These are phyloP conservation scores for Rhynchonycteris naso DNA, from an alignment of 2,797 vertebrate genomes.

Conservation along the genomic window DNA sequence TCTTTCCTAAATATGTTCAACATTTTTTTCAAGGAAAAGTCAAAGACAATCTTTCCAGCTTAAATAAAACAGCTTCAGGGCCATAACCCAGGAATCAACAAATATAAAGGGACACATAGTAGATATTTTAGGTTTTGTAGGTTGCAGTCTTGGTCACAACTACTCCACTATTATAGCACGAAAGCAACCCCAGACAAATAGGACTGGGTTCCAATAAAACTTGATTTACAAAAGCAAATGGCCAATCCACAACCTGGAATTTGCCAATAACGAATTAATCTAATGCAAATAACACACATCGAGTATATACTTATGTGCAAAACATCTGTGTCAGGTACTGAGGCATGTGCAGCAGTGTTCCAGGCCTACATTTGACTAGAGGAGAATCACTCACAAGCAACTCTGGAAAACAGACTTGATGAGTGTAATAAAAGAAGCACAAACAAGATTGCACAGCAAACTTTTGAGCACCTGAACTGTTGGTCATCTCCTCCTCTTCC, in stretches of 20 bases:
- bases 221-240: background rate
- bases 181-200: background rate
- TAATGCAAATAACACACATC: background rate
- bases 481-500: background rate
- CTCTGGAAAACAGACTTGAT: background rate
- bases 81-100: background rate
- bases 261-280: background rate
- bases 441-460: background rate
- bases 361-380: background rate
- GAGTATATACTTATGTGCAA: background rate
- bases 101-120: background rate
- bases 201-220: background rate
- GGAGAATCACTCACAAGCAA: background rate
- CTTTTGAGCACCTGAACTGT: background rate
- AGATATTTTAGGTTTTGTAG: background rate
- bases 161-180: background rate
- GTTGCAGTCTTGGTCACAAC: background rate
- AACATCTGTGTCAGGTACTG: background rate
- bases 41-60: background rate
- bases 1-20: background rate
- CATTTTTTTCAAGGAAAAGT: background rate
- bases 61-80: constrained; percentile 1
- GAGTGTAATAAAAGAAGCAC: background rate
- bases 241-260: background rate
- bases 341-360: background rate